Evolutionary conservation across 2,888 invertebrate species (phyloP), one percentile per base, ranked within the genome.

Genomic region (Drosophila diplacantha): DNA sequence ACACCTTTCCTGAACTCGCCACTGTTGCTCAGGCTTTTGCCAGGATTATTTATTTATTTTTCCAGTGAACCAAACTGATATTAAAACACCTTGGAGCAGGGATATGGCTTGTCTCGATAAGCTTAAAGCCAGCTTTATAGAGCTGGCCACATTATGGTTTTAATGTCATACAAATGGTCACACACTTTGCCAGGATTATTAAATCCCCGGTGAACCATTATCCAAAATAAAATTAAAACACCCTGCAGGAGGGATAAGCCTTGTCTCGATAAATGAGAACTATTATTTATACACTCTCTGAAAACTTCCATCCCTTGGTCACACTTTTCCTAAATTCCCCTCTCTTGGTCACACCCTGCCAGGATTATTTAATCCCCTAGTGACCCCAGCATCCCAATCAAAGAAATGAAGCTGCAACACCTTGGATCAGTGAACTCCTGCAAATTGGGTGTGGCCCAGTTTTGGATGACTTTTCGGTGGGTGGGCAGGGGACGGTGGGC

Each of bases 371-470:
- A 29, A 5, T 20, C 34, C 34, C 26, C 57, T 8, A 14, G 29
- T 31, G 60, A 31, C 37, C 60, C 58, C 4, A 16, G 24, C 43
- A 18, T 43, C 31, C 37, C 60, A 44, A 59, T 59, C 58, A 44
- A 37, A 26, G 44, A 44, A 59, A 22, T 44, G 58, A 58, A 59
- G 37, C 59, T 26, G 41, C 14, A 60, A 22, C 37, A 38, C 29
- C 52, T 53, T 53, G 46, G 52, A 49, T 34, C 49, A 34, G 34
- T 49, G 49, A 49, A 49, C 49, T 34, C 34, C 56, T 8, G 38
- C 38, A 37, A 55, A 60, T 59, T 59, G 58, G 58, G 58, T 59
- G 58, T 59, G 58, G 58, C 58, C 58, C 58, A 59, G 58, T 59
- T 59, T 38, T 44, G n/a, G n/a, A 22, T 22, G 38, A 56, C 38